Conservation (phyloP, 2,113 vertebrate genomes). For the Tylochromis polylepis region DNA sequence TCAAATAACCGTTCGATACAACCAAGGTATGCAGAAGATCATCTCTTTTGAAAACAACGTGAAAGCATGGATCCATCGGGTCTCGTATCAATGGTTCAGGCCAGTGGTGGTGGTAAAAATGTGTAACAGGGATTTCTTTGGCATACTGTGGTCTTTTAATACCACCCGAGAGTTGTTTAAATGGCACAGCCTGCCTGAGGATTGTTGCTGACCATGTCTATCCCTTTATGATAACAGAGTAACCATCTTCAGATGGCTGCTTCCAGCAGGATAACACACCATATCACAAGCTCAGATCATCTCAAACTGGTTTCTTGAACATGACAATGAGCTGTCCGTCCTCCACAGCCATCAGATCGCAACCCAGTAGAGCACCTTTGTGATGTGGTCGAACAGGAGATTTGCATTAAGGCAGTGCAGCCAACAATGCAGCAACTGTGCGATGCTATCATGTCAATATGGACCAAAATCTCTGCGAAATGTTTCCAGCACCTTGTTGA, state of each 20-base stretch:
- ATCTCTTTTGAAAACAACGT: too few species aligned
- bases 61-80: too few species aligned
- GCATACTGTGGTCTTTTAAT: neutral
- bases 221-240: neutral
- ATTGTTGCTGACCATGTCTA: neutral
- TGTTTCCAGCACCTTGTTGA: neutral
- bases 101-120: too few species aligned
- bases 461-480: neutral
- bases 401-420: neutral
- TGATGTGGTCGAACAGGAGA: neutral
- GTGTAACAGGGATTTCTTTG: too few species aligned
- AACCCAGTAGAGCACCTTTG: neutral
- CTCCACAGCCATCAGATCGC: neutral
- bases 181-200: neutral
- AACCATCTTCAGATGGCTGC: neutral
- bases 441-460: neutral
- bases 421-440: neutral
- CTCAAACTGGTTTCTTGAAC: neutral
- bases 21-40: neutral
- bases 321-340: neutral
- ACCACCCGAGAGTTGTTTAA: neutral
- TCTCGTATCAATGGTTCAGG: too few species aligned
- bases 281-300: neutral
- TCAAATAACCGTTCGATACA: too few species aligned
- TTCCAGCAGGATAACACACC: neutral